Conservation (phyloP, 2,888 invertebrate species). For the Plebejus melissa region DNA sequence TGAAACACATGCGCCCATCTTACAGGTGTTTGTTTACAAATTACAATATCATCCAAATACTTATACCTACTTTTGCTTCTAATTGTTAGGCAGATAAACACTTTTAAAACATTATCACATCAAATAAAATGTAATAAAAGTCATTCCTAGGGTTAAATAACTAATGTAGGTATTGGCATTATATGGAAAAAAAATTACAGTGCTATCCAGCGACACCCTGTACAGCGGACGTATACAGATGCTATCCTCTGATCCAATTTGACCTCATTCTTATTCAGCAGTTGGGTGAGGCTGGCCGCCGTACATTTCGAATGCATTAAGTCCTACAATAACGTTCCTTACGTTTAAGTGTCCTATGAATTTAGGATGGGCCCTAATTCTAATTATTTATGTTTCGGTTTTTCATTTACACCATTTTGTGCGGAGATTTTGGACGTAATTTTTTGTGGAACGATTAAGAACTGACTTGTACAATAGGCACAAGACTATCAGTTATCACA, state of each 20-base stretch:
- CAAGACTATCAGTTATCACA: background rate
- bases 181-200: background rate
- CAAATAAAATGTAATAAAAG: too few species aligned
- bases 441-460: background rate
- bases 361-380: constrained; percentile 20
- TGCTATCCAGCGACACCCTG: constrained; percentile 30
- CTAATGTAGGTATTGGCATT: background rate
- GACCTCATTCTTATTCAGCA: constrained; percentile 73
- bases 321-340: constrained; percentile 40
- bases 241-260: constrained; percentile 68
- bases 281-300: constrained; percentile 52
- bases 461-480: background rate
- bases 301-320: constrained; percentile 68
- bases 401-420: background rate
- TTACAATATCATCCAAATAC: background rate
- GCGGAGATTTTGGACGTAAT: background rate
- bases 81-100: too few species aligned
- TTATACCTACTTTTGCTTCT: background rate
- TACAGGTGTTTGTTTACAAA: background rate
- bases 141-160: too few species aligned
- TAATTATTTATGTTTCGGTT: constrained; percentile 14
- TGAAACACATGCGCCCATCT: constrained; percentile 36
- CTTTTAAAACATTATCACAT: too few species aligned
- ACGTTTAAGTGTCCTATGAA: constrained; percentile 27
- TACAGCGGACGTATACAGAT: constrained; percentile 44